A percentile compares a stretch with the other conserved stretches of the same genome.
Evolutionary conservation across 2,797 vertebrate genomes (phyloP).

Genomic region (Coreius guichenoti): DNA sequence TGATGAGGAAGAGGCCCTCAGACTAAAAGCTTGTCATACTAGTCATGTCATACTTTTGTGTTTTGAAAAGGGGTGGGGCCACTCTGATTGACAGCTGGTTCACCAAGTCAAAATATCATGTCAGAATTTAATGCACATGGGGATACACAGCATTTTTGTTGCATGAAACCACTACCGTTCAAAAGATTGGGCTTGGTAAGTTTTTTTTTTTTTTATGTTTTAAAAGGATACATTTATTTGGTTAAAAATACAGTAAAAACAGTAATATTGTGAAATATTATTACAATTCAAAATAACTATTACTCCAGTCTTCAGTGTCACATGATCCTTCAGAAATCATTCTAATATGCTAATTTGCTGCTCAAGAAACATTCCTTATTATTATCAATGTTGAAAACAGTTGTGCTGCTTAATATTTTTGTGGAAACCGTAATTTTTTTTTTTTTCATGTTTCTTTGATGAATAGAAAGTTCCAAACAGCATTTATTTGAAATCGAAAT

Average conservation of each 20-base stretch:
- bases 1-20: slow-evolving; percentile 15
- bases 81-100: not conserved
- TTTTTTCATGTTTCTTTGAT: not conserved
- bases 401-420: not conserved
- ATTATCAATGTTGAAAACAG: not conserved
- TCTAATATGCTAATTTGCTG: no score
- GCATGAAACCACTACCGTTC: not conserved
- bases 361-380: not conserved
- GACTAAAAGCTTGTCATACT: not conserved
- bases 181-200: no score
- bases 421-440: not conserved
- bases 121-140: not conserved
- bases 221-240: no score
- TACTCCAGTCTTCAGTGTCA: not conserved
- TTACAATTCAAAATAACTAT: not conserved
- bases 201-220: no score
- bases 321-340: not conserved
- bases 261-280: not conserved
- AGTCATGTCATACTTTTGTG: not conserved
- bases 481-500: not conserved
- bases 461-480: not conserved
- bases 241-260: not conserved
- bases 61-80: no score
- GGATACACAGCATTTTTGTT: not conserved
- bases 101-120: not conserved